phyloP scores from a whole-genome alignment of 2,888 invertebrate genomes.

The Amphipyra berbera region DNA sequence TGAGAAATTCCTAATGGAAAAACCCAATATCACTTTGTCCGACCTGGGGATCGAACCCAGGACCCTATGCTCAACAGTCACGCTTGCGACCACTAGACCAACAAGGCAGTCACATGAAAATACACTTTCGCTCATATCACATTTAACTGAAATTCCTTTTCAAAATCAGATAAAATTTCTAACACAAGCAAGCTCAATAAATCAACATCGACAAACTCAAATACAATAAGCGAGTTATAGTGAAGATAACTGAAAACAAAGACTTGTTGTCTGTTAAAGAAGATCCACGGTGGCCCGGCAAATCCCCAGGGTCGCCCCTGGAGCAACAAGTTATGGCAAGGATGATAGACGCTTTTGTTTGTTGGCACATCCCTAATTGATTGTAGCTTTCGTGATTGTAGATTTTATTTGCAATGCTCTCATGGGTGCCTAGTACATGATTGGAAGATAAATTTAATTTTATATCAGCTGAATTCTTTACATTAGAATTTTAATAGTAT shows the following conservation, averaged over 20 bases:
- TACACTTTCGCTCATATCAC: too few relatives aligned
- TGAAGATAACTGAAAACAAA: slow-evolving; percentile 34
- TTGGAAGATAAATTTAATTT: too few relatives aligned
- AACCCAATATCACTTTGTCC: too few relatives aligned
- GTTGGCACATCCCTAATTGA: slow-evolving; percentile 46
- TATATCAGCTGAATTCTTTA: too few relatives aligned
- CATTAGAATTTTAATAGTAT: too few relatives aligned
- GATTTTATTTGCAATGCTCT: not conserved
- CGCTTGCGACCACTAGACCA: too few relatives aligned
- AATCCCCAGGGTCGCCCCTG: slow-evolving; percentile 55
- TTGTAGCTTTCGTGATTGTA: slow-evolving; percentile 14
- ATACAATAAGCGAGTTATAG: slow-evolving; percentile 25
- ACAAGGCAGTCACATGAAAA: too few relatives aligned
- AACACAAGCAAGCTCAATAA: slow-evolving; percentile 14
- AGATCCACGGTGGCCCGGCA: slow-evolving; percentile 50
- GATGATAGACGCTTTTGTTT: slow-evolving; percentile 27
- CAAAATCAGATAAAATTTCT: slow-evolving; percentile 8
- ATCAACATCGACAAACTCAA: slow-evolving; percentile 35
- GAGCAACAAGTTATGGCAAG: slow-evolving; percentile 67
- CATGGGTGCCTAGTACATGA: too few relatives aligned
- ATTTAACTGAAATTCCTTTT: not conserved
- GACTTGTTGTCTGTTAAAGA: slow-evolving; percentile 43
- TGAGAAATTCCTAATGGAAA: too few relatives aligned
- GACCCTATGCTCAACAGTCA: too few relatives aligned
- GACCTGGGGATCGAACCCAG: too few relatives aligned